Base-by-base conservation (phyloP, 2,888 invertebrate species). In the Deroplatys truncata region DNA sequence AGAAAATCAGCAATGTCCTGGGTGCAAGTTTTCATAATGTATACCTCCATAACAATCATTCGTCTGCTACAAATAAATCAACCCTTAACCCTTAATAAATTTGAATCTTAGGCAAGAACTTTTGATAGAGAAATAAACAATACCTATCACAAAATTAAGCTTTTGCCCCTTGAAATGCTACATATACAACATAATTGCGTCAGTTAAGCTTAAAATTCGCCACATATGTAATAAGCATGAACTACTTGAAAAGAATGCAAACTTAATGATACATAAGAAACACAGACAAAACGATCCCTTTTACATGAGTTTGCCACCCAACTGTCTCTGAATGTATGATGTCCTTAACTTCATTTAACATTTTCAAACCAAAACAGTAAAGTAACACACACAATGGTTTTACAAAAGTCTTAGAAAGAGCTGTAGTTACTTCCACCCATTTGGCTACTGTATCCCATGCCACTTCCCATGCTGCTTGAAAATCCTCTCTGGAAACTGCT, bases 401-500 rank as follows among this genome's bases (percentile, higher is more conserved):
- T 88, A 72, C 56, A 72, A 56, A 49, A 16, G 56, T 87, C 72
- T 89, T 88, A 90, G 84, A 90, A 90, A 29, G 90, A 90, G 84
- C 82, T 90, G 82, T 90, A 90, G 84, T 90, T 90, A 82, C 88
- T 90, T 43, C 90, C 90, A 10, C 90, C 90, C 89, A 90, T 90
- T 84, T 90, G 90, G 85, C 90, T 90, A 88, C 89, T 89, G 86
- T 84, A 90, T 43, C 90, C 88, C 90, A 90, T 89, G 20, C 90
- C 90, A 83, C 90, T 84, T 16, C 90, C 90, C 88, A 90, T 16
- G 72, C 84, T 90, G 86, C 88, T 86, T 84, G 90, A 90, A 82
- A 43, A 90, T 83, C 90, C 89, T 85, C 90, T 82, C 85, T 90
- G 90, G 86, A 90, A 90, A 89, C 84, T 89, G 84, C 85, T 85